Evolutionary conservation across 2,888 invertebrate genomes (phyloP).

Genomic region (Scotopteryx bipunctaria): DNA sequence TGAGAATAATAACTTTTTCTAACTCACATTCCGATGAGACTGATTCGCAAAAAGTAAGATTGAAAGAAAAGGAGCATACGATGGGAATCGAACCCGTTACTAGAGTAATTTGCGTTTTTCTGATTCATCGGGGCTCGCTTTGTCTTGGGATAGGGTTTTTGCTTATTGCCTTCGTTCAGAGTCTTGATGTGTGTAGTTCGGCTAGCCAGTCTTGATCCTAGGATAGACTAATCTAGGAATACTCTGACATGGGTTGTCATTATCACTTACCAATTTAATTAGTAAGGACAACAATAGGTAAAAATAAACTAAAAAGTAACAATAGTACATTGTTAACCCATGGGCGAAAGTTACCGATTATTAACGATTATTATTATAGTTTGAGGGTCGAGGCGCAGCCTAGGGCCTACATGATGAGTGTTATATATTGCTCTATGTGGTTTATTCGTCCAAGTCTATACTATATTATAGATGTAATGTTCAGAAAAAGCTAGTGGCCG

Average conservation of each 20-base stretch:
- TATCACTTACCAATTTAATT: no score
- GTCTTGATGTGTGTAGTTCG: constrained; percentile 50
- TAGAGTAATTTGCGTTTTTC: constrained; percentile 76
- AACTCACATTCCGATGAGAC: constrained; percentile 17
- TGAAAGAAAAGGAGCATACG: constrained; percentile 65
- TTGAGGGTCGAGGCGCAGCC: no score
- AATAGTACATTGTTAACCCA: no score
- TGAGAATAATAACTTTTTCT: constrained; percentile 35
- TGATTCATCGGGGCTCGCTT: constrained; percentile 58
- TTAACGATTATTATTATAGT: no score
- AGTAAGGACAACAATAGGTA: no score
- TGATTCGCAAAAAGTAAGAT: constrained; percentile 48
- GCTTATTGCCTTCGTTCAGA: constrained; percentile 41
- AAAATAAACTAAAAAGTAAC: no score
- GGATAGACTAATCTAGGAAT: not conserved
- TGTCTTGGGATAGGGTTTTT: constrained; percentile 66
- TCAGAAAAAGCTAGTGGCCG: no score
- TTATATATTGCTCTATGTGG: no score
- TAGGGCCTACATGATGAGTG: no score
- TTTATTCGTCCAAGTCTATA: no score
- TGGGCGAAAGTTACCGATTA: no score
- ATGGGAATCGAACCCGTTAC: constrained; percentile 72
- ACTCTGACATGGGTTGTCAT: not conserved
- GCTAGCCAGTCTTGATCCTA: constrained; percentile 49
- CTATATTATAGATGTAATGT: no score